Evolutionary conservation across 64 coral and sea anemone genomes (phyloP).

Genomic region (Pachyseris speciosa): DNA sequence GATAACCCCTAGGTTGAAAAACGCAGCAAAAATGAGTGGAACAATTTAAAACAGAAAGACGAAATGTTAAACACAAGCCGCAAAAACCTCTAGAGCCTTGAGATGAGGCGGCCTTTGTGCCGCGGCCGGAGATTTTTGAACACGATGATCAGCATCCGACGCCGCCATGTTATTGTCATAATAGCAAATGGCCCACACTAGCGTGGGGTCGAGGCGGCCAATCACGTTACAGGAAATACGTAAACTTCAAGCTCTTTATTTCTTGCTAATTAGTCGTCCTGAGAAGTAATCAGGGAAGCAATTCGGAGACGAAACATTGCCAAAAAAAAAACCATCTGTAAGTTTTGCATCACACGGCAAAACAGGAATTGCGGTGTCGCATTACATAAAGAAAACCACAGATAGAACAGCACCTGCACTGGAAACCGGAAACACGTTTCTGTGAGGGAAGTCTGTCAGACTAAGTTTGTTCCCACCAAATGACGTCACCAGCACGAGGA

Average conservation of each 20-base stretch:
- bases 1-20: constrained; percentile 87
- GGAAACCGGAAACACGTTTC: background rate
- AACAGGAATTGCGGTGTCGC: background rate
- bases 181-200: background rate
- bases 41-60: constrained; percentile 8
- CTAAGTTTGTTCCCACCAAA: background rate
- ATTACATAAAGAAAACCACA: background rate
- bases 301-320: background rate
- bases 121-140: constrained; percentile 97
- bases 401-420: background rate
- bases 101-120: constrained; percentile 95
- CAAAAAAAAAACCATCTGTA: background rate
- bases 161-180: constrained; percentile 85
- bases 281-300: background rate
- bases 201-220: constrained; percentile 29
- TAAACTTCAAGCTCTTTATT: too few relatives aligned
- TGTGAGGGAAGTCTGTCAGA: background rate
- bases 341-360: background rate
- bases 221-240: background rate
- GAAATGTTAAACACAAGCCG: background rate
- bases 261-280: background rate
- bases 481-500: background rate
- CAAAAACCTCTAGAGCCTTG: constrained; percentile 83
- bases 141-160: constrained; percentile 82
- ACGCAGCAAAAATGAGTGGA: constrained; percentile 17